A percentile compares a stretch with the other conserved stretches of the same genome.
phyloP scores from a whole-genome alignment of 1,140 invertebrate genomes.

The Lepidotrigona ventralis region DNA sequence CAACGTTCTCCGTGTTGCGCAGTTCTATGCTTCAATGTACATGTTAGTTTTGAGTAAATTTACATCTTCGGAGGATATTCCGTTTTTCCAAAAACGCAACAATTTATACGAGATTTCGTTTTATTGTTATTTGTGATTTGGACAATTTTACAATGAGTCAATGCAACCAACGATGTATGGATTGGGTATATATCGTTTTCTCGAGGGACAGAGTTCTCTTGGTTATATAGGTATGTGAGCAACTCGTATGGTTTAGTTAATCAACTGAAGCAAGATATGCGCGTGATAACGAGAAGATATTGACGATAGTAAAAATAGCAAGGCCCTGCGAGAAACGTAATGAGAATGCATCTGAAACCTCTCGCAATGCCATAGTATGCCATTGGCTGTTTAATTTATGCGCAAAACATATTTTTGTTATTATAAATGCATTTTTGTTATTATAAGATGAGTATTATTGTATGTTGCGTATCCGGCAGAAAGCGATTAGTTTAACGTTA shows the following conservation, averaged over 20 bases:
- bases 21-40: background rate
- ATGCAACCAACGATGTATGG: background rate
- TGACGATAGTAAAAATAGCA: background rate
- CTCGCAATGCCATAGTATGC: background rate
- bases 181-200: background rate
- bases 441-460: background rate
- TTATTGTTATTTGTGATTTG: background rate
- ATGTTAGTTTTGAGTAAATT: background rate
- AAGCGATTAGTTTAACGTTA: slow-evolving; percentile 15
- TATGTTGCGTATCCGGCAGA: background rate
- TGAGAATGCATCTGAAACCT: background rate
- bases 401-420: slow-evolving; percentile 25
- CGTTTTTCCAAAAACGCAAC: background rate
- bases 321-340: background rate
- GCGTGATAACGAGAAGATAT: background rate
- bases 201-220: background rate
- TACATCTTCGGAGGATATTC: background rate
- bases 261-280: background rate
- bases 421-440: slow-evolving; percentile 30
- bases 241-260: background rate
- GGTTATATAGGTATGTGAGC: background rate
- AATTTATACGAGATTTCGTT: background rate
- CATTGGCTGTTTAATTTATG: background rate
- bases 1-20: background rate
- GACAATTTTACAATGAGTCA: background rate